A percentile compares a stretch with the other conserved stretches of the same genome.
Evolutionary conservation across 1,140 invertebrate genomes (phyloP).

Genomic region (Leptestheria dahalacensis): DNA sequence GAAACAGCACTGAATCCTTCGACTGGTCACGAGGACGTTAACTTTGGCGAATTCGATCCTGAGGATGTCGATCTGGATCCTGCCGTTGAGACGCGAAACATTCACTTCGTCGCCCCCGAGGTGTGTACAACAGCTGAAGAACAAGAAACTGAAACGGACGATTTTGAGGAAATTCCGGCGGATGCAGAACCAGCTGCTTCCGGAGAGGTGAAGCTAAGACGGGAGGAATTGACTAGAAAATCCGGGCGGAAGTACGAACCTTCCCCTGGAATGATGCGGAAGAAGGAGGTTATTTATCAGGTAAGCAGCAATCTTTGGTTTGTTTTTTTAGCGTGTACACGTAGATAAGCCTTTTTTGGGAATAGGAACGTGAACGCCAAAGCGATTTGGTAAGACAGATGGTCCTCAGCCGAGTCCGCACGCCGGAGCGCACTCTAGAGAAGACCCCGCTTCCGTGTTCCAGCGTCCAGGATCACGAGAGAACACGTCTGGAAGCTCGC

Average conservation of each 20-base stretch:
- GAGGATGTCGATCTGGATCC: too few relatives aligned
- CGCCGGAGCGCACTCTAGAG: slow-evolving; percentile 30
- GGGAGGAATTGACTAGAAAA: background rate
- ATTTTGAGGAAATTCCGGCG: background rate
- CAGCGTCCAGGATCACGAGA: slow-evolving; percentile 33
- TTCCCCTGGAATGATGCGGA: slow-evolving; percentile 1
- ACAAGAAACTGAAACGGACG: background rate
- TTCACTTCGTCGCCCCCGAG: too few relatives aligned
- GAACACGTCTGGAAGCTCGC: slow-evolving; percentile 42
- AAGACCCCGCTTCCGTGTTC: slow-evolving; percentile 27
- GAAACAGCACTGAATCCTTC: too few relatives aligned
- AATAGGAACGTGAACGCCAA: slow-evolving; percentile 4
- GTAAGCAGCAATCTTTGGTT: background rate
- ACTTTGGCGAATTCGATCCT: too few relatives aligned
- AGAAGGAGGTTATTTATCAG: slow-evolving; percentile 13
- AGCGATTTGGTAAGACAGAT: slow-evolving; percentile 11
- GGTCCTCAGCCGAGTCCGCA: slow-evolving; percentile 20
- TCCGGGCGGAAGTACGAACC: slow-evolving; percentile 5
- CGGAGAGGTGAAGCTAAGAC: background rate
- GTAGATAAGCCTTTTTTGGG: too few relatives aligned
- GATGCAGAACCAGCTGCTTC: background rate
- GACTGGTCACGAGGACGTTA: too few relatives aligned
- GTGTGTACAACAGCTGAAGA: too few relatives aligned
- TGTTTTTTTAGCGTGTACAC: too few relatives aligned
- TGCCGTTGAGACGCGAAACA: too few relatives aligned